Base-by-base conservation (phyloP, 1,140 invertebrate species). In the Neelides sp. region DNA sequence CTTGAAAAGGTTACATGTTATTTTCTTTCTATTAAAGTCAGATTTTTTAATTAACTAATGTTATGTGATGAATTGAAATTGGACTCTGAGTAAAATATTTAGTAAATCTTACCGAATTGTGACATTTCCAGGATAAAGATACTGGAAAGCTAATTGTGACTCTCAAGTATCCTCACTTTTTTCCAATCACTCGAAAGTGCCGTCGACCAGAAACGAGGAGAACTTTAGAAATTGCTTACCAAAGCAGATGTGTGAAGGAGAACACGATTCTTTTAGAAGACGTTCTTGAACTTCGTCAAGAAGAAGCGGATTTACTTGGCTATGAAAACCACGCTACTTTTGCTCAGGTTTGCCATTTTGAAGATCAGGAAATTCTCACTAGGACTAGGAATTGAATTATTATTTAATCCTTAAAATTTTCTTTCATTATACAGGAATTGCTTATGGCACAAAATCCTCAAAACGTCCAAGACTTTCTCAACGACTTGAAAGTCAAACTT, bases 81-180 rank as follows among this genome's bases (percentile, higher is more conserved):
- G 34, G 5, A 47, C 15, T 47, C 35, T 44, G 10, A 8, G 37
- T 8, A 19, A 8, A 19, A 8, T 10, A 19, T 13, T 8, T 10
- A n/a, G n/a, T 19, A 40, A 40, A 10, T 40, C 17, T 40, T 19
- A n/a, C n/a, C n/a, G n/a, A n/a, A 17, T 32, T 7, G 15, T 7
- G 5, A 36, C 7, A 15, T 8, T 36, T 46, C 5, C 27, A 47
- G 49, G 52, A 58, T 36, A 23, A 17, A 1, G 30, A 19, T 5
- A 51, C 35, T 43, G 70, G 68, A n/a, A 71, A 71, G 45, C 60
- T 62, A 17, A 68, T 70, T 48, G 68, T 75, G 1, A 66, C 69
- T 5, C 54, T 75, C 26, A 73, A 75, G 53, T 75, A 75, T 58
- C 73, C 73, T 3, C 72, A 75, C 54, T 69, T 72, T 41, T 73